Evolutionary conservation across 2,888 invertebrate genomes (phyloP), one percentile per base, ranked within the genome.

Genomic region (Pyrochroa serraticornis): DNA sequence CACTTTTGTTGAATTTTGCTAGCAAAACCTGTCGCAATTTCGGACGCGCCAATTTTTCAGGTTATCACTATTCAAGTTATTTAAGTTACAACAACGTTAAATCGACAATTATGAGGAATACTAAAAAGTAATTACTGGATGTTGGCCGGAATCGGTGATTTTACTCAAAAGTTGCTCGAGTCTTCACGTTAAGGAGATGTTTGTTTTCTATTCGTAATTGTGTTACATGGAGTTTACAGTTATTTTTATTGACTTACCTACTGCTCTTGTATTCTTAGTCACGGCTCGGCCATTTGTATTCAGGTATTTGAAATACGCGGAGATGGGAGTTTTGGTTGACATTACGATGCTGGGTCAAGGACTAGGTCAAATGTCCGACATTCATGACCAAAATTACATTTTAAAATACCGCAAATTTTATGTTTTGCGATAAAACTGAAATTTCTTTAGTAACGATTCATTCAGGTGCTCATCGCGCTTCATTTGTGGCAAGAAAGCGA

Each of bases 301-400:
- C 37, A 22, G 30, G 37, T 37, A 47, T 47, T 30, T 48, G 33
- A 48, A 31, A 31, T 33, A 43, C 30, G 14, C 13, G 8, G 3
- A 43, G 22, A 22, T 22, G 22, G 22, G 22, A 22, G 22, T 22
- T 22, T 22, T 31, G 12, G 43, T 43, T 43, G 43, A 13, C 43
- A 32, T 31, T 14, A n/a, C 3, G 1, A 7, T 37, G 14, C 37
- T 39, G 14, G 48, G 48, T 48, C 48, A 48, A 48, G 48, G 48
- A 31, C 38, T 48, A 48, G 38, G 37, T 48, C n/a, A 30, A n/a
- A 22, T 42, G 14, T 13, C 22, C n/a, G 14, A 14, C 32, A 44
- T 44, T 32, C 44, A 44, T 10, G 22, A 22, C 22, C 22, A 5
- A 22, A 22, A 22, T 22, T 22, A 22, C 22, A 22, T 22, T 22